Base-by-base conservation (phyloP, 1,140 invertebrate species). In the Arion vulgaris region DNA sequence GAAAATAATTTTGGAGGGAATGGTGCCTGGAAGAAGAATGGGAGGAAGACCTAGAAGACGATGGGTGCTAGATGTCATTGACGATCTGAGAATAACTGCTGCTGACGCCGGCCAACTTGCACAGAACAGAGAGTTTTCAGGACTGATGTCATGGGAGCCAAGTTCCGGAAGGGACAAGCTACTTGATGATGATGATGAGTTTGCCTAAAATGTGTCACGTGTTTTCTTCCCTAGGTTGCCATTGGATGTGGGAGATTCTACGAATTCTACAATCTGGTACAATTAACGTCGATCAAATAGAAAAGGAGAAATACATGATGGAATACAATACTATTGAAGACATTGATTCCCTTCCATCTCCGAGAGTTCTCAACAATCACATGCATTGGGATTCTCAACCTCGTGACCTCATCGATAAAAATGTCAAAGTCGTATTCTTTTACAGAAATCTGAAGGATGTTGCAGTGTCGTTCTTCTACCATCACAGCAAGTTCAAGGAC, bases 391-490 rank as follows among this genome's bases (percentile, higher is more conserved):
- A 69, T n/a, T 41, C 68, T 32, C 68, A 78, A 19, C 76, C 76
- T 32, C 76, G 74, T 45, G 74, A 84, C 4, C 77, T 87, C 28
- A 74, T 86, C 51, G 74, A 82, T 26, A 85, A 86, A 51, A 49
- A 66, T 17, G 76, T 82, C 57, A 89, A 89, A 62, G 86, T 86
- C 17, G 45, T 89, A 0, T 86, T 86, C 74, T 80, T 88, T 17
- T 49, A 87, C 23, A 73, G 89, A 2, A 89, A 90, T 66, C 87
- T 87, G 0, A 88, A 88, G 80, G 88, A 90, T 51, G 82, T 88
- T 32, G 83, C 85, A 0, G 88, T 90, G 19, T 89, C 88, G 26
- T 88, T 85, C 36, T 88, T 87, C 76, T 74, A 87, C 66, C 84
- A 89, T 66, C 84, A 85, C 76, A 69, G 57, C 39, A 85, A 72